Evolutionary conservation across 1,140 invertebrate species (phyloP).

Genomic region (Cherax quadricarinatus): DNA sequence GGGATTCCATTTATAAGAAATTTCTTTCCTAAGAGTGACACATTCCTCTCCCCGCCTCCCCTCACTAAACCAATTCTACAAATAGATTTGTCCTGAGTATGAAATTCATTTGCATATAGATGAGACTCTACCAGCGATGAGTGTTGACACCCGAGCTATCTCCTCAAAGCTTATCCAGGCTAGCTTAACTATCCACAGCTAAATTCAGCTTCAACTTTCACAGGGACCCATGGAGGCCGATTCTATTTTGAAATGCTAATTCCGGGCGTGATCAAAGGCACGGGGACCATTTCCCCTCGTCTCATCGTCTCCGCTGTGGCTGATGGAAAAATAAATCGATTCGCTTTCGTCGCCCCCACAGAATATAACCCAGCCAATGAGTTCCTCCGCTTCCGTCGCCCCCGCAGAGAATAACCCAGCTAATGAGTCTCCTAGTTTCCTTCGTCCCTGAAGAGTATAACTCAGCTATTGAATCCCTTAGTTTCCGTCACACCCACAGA

Average conservation of each 20-base stretch:
- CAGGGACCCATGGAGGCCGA: not conserved
- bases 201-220: conserved; percentile 19
- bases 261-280: not conserved
- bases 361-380: not conserved
- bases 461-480: too few species aligned
- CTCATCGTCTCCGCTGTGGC: not conserved
- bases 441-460: too few species aligned
- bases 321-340: conserved; percentile 10
- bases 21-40: not conserved
- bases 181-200: conserved; percentile 1
- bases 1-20: not conserved
- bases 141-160: conserved; percentile 13
- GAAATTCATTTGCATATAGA: conserved; percentile 16
- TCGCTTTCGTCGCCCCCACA: not conserved
- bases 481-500: too few species aligned
- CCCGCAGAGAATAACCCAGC: too few species aligned
- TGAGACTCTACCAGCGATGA: not conserved
- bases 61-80: not conserved
- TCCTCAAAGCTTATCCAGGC: conserved; percentile 7
- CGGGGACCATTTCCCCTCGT: not conserved
- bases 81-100: conserved; percentile 11
- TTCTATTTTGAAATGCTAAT: conserved; percentile 22
- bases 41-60: not conserved
- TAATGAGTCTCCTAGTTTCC: too few species aligned
- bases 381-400: too few species aligned